phyloP scores from a whole-genome alignment of 2,797 vertebrate genomes.

The Todus mexicanus region DNA sequence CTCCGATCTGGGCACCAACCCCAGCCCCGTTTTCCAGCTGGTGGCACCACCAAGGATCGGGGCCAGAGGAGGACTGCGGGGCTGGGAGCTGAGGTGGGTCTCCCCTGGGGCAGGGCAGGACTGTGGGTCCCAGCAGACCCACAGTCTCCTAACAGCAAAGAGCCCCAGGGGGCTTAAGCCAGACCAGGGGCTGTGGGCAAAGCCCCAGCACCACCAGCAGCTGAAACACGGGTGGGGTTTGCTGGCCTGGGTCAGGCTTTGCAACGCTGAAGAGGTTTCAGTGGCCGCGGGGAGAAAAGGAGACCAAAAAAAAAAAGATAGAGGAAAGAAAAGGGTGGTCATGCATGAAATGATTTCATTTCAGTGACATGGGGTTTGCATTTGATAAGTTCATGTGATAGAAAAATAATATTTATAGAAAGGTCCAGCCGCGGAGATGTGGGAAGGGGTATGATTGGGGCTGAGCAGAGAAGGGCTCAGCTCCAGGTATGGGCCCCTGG shows the following conservation, averaged over 20 bases:
- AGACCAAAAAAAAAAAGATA: not conserved
- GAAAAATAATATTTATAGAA: constrained; percentile 50
- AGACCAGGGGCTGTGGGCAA: not conserved
- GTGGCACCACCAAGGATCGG: accelerated
- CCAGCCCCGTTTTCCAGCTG: not conserved
- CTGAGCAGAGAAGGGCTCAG: not conserved
- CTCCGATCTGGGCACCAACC: not conserved
- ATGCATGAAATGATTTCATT: constrained; percentile 84
- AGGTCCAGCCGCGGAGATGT: constrained; percentile 17
- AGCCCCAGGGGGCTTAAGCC: not conserved
- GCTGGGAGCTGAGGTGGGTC: not conserved
- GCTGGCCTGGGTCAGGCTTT: constrained; percentile 56
- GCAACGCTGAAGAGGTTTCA: constrained; percentile 65
- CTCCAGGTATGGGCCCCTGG: not conserved
- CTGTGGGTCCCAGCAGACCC: not conserved
- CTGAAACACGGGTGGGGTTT: constrained; percentile 55
- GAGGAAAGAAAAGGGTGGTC: constrained; percentile 57
- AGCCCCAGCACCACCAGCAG: not conserved
- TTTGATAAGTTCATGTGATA: not conserved
- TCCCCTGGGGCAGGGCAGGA: not conserved
- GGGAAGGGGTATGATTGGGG: not conserved
- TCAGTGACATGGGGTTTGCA: not conserved
- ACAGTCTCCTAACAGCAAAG: not conserved
- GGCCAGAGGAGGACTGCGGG: not conserved
- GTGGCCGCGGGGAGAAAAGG: constrained; percentile 64